phyloP scores from a whole-genome alignment of 2,113 vertebrate species.

The Bambusicola thoracicus region DNA sequence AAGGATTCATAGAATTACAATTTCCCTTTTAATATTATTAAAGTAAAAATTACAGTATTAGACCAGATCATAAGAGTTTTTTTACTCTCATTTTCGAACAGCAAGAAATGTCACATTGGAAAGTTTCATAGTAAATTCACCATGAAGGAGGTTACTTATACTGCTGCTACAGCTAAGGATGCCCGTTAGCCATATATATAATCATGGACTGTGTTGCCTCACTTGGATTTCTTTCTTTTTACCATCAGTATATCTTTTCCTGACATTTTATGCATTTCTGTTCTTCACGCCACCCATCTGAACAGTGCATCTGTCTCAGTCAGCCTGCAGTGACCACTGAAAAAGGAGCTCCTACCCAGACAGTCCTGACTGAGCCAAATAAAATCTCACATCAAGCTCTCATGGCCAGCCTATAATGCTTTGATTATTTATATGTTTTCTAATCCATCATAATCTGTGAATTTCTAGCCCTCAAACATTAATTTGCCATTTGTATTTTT shows the following conservation, averaged over 20 bases:
- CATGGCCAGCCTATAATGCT: not conserved
- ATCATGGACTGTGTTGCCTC: not conserved
- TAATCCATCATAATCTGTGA: not conserved
- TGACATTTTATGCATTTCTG: not conserved
- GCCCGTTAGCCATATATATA: not conserved
- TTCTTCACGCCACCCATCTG: not conserved
- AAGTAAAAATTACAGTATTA: not conserved
- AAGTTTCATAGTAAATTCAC: not conserved
- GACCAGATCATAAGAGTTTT: not conserved
- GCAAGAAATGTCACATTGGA: not conserved
- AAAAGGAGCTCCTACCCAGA: not conserved
- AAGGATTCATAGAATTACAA: not conserved
- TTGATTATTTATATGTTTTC: not conserved
- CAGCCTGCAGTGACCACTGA: not conserved
- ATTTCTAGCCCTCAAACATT: not conserved
- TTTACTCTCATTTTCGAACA: not conserved
- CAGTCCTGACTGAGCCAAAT: not conserved
- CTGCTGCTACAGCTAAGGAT: not conserved
- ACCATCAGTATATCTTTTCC: not conserved
- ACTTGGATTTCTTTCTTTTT: not conserved
- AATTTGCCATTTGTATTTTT: not conserved
- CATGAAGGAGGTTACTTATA: not conserved
- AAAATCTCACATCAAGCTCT: not conserved
- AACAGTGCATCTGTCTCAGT: not conserved
- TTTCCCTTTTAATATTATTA: slow-evolving; percentile 22